phyloP scores from a whole-genome alignment of 2,888 invertebrate genomes.

The Periphyllus acericola region DNA sequence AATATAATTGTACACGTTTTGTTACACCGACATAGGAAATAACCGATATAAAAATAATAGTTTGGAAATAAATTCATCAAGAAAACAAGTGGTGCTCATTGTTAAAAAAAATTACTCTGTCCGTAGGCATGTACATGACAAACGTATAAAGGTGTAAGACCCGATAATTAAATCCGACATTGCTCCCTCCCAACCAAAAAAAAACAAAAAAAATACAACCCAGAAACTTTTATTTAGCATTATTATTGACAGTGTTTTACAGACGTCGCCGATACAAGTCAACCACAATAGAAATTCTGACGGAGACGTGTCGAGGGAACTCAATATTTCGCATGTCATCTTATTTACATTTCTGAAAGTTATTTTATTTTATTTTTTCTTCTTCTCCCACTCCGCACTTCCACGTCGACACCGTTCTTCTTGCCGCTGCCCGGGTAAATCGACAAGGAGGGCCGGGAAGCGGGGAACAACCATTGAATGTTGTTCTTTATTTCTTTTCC shows the following conservation, averaged over 20 bases:
- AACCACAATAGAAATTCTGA: constrained; percentile 9
- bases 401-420: background rate
- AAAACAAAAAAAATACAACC: too few species aligned
- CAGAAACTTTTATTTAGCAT: background rate
- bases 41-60: too few species aligned
- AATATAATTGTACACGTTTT: too few species aligned
- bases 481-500: constrained; percentile 32
- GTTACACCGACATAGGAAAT: too few species aligned
- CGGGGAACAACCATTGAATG: constrained; percentile 39
- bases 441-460: too few species aligned
- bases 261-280: background rate
- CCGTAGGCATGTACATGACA: too few species aligned
- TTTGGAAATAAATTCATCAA: too few species aligned
- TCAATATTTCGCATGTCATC: constrained; percentile 44
- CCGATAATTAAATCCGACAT: too few species aligned
- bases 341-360: constrained; percentile 46
- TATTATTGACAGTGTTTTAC: background rate
- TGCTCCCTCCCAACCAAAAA: too few species aligned
- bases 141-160: too few species aligned
- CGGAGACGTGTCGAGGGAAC: constrained; percentile 25
- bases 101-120: too few species aligned
- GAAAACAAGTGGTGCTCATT: too few species aligned
- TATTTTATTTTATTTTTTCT: background rate
- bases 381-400: background rate
- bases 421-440: background rate